Evolutionary conservation across 2,888 invertebrate species (phyloP), one percentile per base, ranked within the genome.

Genomic region (Galeruca laticollis): DNA sequence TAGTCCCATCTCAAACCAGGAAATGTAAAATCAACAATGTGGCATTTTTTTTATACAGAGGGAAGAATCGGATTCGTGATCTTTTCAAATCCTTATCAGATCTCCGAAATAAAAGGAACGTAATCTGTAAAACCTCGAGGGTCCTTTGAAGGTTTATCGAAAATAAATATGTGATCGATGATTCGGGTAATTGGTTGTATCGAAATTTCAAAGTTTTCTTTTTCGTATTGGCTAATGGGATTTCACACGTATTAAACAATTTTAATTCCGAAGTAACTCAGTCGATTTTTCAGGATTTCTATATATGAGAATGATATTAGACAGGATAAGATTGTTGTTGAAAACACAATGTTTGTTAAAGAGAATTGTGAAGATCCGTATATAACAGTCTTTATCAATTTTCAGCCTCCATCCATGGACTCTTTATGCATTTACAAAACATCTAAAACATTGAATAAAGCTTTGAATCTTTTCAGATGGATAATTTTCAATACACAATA

Each of bases 81-180:
- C 78, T 77, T 75, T 74, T 73, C 79, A 80, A 78, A 80, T 80
- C 78, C 81, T 84, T 84, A 84, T 84, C 84, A 84, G 83, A 84
- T 83, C 80, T 68, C 40, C 63, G 60, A 67, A 78, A 78, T 79
- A 82, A 82, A 80, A 73, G 81, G 77, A 76, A 79, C 78, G 76
- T 84, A 84, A 84, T 84, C 84, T 80, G 77, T 77, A 78, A 83
- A 83, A 82, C 82, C 82, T 80, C 77, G 78, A 82, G 82, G 82
- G 83, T 79, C 79, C 83, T 85, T 85, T 84, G 84, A 84, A 80
- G 83, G 82, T 69, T 81, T 82, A 82, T 84, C 82, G 82, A 82
- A 82, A 83, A 83, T 82, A 82, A 82, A 82, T 81, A 82, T 78
- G 71, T 64, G 75, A 76, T 78, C 77, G 78, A 79, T 80, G 73